phyloP scores from a whole-genome alignment of 2,888 invertebrate genomes.

The Timema cristinae region DNA sequence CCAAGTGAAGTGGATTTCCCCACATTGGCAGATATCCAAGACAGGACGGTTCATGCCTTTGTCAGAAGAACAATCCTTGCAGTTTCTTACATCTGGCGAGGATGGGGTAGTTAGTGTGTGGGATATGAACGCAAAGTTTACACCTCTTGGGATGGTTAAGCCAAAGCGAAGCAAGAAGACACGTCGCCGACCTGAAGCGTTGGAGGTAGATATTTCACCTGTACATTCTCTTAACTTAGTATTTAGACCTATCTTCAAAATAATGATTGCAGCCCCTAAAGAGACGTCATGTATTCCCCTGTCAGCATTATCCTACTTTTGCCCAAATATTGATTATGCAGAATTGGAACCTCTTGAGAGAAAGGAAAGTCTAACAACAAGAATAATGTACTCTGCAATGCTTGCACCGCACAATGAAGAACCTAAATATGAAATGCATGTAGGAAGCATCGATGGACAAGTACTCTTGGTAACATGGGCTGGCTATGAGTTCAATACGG shows the following conservation, averaged over 20 bases:
- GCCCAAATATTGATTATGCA: too few relatives aligned
- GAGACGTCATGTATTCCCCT: not conserved
- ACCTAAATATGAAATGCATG: not conserved
- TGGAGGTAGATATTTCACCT: not conserved
- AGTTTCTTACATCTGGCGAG: slow-evolving; percentile 12
- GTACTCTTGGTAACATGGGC: not conserved
- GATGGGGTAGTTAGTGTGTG: not conserved
- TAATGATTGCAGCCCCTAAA: not conserved
- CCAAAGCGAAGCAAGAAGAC: not conserved
- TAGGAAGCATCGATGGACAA: slow-evolving; percentile 1
- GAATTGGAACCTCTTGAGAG: too few relatives aligned
- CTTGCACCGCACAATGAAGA: not conserved
- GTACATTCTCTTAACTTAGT: not conserved
- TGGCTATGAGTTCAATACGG: not conserved
- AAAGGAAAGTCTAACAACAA: too few relatives aligned
- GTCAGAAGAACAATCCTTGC: not conserved
- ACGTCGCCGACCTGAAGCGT: not conserved
- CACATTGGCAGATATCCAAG: not conserved
- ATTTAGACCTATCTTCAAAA: slow-evolving; percentile 1
- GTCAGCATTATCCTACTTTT: not conserved
- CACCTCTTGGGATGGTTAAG: not conserved
- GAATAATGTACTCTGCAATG: not conserved
- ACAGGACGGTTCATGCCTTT: not conserved
- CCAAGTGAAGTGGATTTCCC: not conserved
- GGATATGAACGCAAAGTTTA: not conserved